Base-by-base conservation (phyloP, 2,113 vertebrate genomes). In the Hippocampus comes region DNA sequence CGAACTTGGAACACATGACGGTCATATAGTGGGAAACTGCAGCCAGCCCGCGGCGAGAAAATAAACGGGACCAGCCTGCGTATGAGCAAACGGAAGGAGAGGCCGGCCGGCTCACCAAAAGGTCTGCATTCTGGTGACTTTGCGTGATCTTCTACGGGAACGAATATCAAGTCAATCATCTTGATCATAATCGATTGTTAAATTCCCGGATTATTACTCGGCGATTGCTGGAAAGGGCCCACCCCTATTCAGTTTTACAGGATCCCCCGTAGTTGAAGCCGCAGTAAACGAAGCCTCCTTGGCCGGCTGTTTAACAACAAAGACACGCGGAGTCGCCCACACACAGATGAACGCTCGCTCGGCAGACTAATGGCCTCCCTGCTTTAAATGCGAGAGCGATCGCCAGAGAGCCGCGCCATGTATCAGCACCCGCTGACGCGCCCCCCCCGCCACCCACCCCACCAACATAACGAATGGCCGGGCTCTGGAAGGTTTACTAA, bases 401-500 rank as follows among this genome's bases (percentile, higher is more conserved):
- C 43, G 81, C 56, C 66, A 75, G 78, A 78, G 82, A 78, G 82
- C 59, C 63, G 72, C 59, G 71, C 86, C 73, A 81, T 82, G 85
- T 84, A 79, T 85, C 78, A 81, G 84, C 80, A 80, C 73, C 76
- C 77, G 73, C 69, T 69, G 79, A 78, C 78, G 53, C 61, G 73
- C 68, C 75, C 82, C 78, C 73, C 72, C 60, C 86, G 41, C 78
- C 80, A 76, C 66, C 78, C 60, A 86, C 76, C 60, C 34, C 57
- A 65, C 73, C 82, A 80, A 79, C 78, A 76, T 91, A 92, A 92
- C 84, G 78, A 89, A 92, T 84, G 80, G 86, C 75, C 76, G 42
- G 5, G 68, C 88, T 92, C 91, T 92, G 89, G 89, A 92, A 90
- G 79, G 88, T 76, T 86, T 84, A 74, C 87, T 91, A 91, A 92